Base-by-base conservation (phyloP, 2,888 invertebrate species). In the Arenicola marina region DNA sequence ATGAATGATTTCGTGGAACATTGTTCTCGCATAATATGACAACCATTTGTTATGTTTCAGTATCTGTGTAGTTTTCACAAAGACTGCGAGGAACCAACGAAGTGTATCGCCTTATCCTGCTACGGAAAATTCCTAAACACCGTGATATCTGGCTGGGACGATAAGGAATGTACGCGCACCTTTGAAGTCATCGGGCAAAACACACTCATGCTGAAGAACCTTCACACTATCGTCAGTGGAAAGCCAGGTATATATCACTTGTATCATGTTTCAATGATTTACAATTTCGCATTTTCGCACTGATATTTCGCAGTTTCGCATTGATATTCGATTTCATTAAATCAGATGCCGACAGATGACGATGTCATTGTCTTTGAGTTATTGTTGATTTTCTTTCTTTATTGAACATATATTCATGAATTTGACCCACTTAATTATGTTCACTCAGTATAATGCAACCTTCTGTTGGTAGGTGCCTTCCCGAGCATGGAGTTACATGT, bases 141-240 rank as follows among this genome's bases (percentile, higher is more conserved):
- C 18, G 73, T 83, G 26, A 79, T 82, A 53, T 79, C 82, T 61
- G 83, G 83, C 2, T 83, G 83, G 83, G 82, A 83, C 70, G 83
- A 83, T 61, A 75, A 76, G 56, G 83, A 83, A 66, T 83, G 83
- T 69, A 71, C 74, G 28, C 71, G 76, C 58, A 75, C 78, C 0
- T 80, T 75, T 66, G 77, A 80, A 32, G 69, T 74, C 3, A 70
- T 83, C 24, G 75, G 75, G 51, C 51, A 66, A 24, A 60, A 76
- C 62, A 75, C 77, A 21, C 70, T 66, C 45, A 75, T 82, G 45
- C 60, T 74, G 43, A 80, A 76, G 68, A 72, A 75, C 61, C 69
- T 83, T 26, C 70, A 73, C 28, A 68, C 69, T 34, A 71, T 82
- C 28, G 68, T 82, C 24, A 70, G 73, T 32, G 67, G 75, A 28